Evolutionary conservation across 2,797 vertebrate genomes (phyloP), one percentile per base, ranked within the genome.

Genomic region (Borostomias antarcticus): DNA sequence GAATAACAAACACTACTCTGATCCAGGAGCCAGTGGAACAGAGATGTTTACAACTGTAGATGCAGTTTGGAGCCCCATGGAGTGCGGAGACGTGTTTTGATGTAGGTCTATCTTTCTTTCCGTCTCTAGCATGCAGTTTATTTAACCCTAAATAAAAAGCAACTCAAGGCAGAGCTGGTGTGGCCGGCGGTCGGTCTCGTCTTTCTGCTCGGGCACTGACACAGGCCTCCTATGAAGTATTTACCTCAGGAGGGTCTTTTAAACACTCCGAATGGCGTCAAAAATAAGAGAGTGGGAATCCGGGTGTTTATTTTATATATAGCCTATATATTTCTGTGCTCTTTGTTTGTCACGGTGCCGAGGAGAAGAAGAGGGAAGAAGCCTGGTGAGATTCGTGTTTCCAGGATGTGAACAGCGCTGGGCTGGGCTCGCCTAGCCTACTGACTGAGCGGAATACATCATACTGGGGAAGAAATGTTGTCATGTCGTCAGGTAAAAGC

Each of bases 391-490:
- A n/a, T n/a, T n/a, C n/a, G n/a, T n/a, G n/a, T n/a, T n/a, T n/a
- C n/a, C n/a, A n/a, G n/a, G n/a, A n/a, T n/a, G n/a, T n/a, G n/a
- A n/a, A n/a, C n/a, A n/a, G n/a, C n/a, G n/a, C n/a, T n/a, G n/a
- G n/a, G n/a, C n/a, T 73, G 80, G 75, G 74, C 80, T 82, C 80
- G 72, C 79, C 79, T 70, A 2, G 81, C 81, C 82, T 72, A 79
- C 62, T 4, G 43, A 64, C 64, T n/a, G 66, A 13, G 69, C 62
- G 54, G 64, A 63, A 69, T 68, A 71, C 68, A 71, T 65, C 37
- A 62, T 0, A 5, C n/a, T 28, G 0, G 3, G 3, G 28, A 35
- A 5, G n/a, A 13, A 10, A 32, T 13, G 30, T 43, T 33, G 28
- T 11, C 73, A 74, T 65, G 78, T 82, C 67, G 40, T 4, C 40